phyloP scores from a whole-genome alignment of 2,888 invertebrate species.

The Yponomeuta evonymella region DNA sequence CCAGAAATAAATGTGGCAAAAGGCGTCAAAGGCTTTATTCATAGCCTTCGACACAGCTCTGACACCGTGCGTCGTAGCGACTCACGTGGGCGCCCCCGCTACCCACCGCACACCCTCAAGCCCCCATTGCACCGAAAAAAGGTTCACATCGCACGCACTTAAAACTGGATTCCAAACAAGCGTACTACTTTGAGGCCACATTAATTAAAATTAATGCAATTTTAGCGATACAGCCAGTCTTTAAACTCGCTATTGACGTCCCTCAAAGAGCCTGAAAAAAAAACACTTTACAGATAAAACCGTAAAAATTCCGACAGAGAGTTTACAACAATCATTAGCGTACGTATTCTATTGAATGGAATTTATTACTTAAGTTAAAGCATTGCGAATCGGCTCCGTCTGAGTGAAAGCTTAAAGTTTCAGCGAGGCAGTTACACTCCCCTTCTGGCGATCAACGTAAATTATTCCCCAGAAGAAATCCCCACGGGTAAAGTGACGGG shows the following conservation, averaged over 20 bases:
- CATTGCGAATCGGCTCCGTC: slow-evolving; percentile 64
- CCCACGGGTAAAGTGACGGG: slow-evolving; percentile 73
- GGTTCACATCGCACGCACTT: slow-evolving; percentile 27
- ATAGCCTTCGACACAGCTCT: slow-evolving; percentile 52
- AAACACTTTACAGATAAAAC: not conserved
- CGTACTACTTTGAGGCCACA: slow-evolving; percentile 15
- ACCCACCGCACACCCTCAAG: slow-evolving; percentile 27
- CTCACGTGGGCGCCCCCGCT: slow-evolving; percentile 22
- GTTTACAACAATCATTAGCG: slow-evolving; percentile 21
- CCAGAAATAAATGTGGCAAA: slow-evolving; percentile 56
- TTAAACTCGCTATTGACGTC: not conserved
- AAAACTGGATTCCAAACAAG: slow-evolving; percentile 29
- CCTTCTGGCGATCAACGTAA: slow-evolving; percentile 73
- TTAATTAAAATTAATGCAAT: slow-evolving; percentile 1
- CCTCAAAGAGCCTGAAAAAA: not conserved
- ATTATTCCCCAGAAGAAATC: slow-evolving; percentile 75
- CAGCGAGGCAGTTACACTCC: slow-evolving; percentile 72
- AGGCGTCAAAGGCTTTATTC: slow-evolving; percentile 69
- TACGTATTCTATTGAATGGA: slow-evolving; percentile 55
- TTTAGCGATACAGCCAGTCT: not conserved
- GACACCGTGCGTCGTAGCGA: not conserved
- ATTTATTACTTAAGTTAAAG: slow-evolving; percentile 69
- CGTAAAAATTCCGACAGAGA: slow-evolving; percentile 5
- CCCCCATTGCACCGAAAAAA: slow-evolving; percentile 32
- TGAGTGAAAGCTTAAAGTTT: slow-evolving; percentile 74